Base-by-base conservation (phyloP, 2,797 vertebrate species). In the Galagoides demidoff region DNA sequence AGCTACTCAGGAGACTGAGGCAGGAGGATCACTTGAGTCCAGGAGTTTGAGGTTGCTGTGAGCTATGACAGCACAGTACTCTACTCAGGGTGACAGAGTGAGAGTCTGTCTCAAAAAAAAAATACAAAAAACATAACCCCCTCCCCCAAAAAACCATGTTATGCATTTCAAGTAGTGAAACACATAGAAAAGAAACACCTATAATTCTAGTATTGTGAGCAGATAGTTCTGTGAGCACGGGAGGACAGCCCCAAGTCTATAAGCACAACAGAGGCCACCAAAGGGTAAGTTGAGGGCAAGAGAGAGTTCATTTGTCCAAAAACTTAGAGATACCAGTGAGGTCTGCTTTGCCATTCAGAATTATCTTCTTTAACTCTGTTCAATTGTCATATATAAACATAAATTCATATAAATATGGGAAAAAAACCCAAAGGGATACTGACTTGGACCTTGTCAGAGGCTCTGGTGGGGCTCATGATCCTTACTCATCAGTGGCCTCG, bases 331-430 rank as follows among this genome's bases (percentile, higher is more conserved):
- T 76, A 49, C 70, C 83, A 12, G 25, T 49, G 66, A 64, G n/a
- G 49, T 57, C 71, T 66, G 79, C 29, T 84, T 71, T 68, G 68
- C 70, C 76, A 29, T 23, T 76, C 74, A 71, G 27, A 86, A 59
- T 76, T 49, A 49, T 49, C 49, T 94, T 55, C 59, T 95, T 88
- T 83, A 74, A 59, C 63, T 81, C 31, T 85, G 71, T 45, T 71
- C 37, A 63, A 0, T 34, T 90, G 23, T 85, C 68, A 76, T 70
- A 31, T 87, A 79, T 92, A 86, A 91, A 66, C 66, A 85, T 68
- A 93, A 85, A 90, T 79, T 79, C 81, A 83, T 57, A 95, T 82
- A 14, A 64, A 85, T 17, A 31, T 20, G 49, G 14, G 3, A 49
- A 49, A 49, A 2, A 49, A 49, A 14, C 12, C 49, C 12, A 49